Evolutionary conservation across 2,797 vertebrate genomes (phyloP).

Genomic region (Hoplostethus atlanticus): DNA sequence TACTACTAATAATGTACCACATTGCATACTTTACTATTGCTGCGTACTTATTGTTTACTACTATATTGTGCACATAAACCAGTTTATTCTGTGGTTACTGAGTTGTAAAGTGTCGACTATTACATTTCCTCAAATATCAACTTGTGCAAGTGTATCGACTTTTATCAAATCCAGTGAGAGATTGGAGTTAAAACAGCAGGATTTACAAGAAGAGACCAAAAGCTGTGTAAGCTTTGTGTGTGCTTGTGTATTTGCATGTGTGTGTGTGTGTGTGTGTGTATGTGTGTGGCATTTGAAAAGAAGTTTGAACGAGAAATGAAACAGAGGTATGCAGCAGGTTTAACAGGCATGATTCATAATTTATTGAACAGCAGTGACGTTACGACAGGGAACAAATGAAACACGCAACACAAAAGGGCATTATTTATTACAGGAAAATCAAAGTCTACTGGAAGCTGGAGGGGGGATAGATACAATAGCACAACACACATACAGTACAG

Average conservation of each 20-base stretch:
- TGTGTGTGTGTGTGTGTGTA: not conserved
- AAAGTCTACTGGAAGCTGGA: slow-evolving; percentile 60
- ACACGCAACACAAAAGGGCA: slow-evolving; percentile 77
- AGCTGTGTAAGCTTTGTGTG: not conserved
- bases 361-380: slow-evolving; percentile 77
- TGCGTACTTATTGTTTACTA: slow-evolving; percentile 10
- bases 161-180: slow-evolving; percentile 23
- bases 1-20: slow-evolving; percentile 1
- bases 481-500: slow-evolving; percentile 55
- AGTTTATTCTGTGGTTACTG: not conserved
- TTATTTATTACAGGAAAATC: slow-evolving; percentile 79
- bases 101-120: not conserved
- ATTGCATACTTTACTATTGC: too few relatives aligned
- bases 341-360: slow-evolving; percentile 73
- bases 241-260: slow-evolving; percentile 7
- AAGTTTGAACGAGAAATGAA: slow-evolving; percentile 70
- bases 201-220: slow-evolving; percentile 12
- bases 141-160: not conserved
- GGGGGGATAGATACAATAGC: slow-evolving; percentile 58
- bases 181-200: slow-evolving; percentile 25
- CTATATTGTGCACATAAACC: slow-evolving; percentile 3
- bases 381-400: slow-evolving; percentile 79
- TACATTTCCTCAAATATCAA: not conserved
- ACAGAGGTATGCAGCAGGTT: slow-evolving; percentile 70
- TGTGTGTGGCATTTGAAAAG: slow-evolving; percentile 37